Conservation (phyloP, 1,140 invertebrate species). For the Tetramorium alpestre region DNA sequence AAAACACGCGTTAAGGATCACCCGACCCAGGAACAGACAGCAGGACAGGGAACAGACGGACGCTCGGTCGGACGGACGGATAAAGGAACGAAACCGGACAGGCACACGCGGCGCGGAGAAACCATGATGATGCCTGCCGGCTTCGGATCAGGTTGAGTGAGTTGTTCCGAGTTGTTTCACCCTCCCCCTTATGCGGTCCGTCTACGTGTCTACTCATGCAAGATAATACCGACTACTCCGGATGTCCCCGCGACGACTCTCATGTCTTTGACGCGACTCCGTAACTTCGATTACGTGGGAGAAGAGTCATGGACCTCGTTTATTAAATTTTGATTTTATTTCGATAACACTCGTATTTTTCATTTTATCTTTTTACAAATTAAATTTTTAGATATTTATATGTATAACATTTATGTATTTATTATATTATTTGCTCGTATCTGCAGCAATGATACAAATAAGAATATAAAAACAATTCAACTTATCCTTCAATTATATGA, state of each 20-base stretch:
- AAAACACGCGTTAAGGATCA: conserved; percentile 78
- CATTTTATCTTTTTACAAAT: background rate
- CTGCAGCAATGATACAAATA: background rate
- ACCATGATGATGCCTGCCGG: conserved; percentile 73
- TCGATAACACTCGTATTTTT: background rate
- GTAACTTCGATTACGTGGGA: conserved; percentile 12
- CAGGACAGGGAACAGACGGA: conserved; percentile 51
- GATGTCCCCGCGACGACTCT: conserved; percentile 57
- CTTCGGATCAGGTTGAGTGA: conserved; percentile 75
- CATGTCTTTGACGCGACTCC: background rate
- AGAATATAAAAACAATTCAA: background rate
- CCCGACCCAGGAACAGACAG: conserved; percentile 25
- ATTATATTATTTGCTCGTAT: background rate
- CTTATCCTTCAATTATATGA: background rate
- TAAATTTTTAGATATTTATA: background rate
- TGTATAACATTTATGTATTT: background rate
- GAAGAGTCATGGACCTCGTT: background rate
- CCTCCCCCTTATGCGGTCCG: conserved; percentile 41
- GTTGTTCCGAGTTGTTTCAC: conserved; percentile 71
- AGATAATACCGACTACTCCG: conserved; percentile 70
- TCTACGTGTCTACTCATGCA: conserved; percentile 62
- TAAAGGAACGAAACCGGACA: conserved; percentile 63
- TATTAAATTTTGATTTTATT: conserved; percentile 19
- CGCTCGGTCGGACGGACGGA: conserved; percentile 40
- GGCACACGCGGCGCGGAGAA: conserved; percentile 62